Base-by-base conservation (phyloP, 2,113 vertebrate genomes). In the Psettodes erumei region DNA sequence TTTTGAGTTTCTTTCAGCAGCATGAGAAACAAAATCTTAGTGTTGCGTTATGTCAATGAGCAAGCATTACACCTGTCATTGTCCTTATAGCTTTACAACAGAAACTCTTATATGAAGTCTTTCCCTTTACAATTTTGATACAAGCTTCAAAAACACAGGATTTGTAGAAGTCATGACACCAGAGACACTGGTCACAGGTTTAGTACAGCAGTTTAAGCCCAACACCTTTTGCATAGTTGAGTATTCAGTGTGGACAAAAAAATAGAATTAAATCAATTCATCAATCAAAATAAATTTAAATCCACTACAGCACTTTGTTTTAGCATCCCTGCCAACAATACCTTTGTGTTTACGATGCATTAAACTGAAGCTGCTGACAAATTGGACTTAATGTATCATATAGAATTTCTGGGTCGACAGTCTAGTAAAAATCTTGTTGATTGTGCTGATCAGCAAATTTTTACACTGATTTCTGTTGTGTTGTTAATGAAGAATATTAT, bases 171-270 rank as follows among this genome's bases (percentile, higher is more conserved):
- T n/a, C 38, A 5, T 33, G 51, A 70, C 64, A 50, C 69, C 33
- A 61, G 35, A 32, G 25, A 71, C 51, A 61, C 7, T 23, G 25
- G 27, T 25, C 65, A 62, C 60, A 63, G 42, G 38, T 60, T 61
- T 12, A 18, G 30, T 48, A 67, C 21, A 79, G 60, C 60, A 75
- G 61, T 27, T 54, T 28, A 58, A 77, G 68, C 60, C 43, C 54
- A 63, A 56, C 48, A 50, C n/a, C 70, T 59, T 78, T 78, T 91
- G 84, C 86, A 85, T 85, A 89, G 86, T 77, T 58, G n/a, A 71
- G 28, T 10, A 35, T 30, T 80, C 60, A 37, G 32, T 30, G 37
- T 54, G 48, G 56, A 63, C 18, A 12, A 53, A 35, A 42, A 42
- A 62, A 30, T n/a, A n/a, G n/a, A n/a, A n/a, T n/a, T n/a, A n/a